Percentiles rank a stretch among this genome's conserved stretches.
These are phyloP conservation scores for Aphaenogaster floridana DNA, from an alignment of 1,140 invertebrate genomes.

Conservation along the genomic window DNA sequence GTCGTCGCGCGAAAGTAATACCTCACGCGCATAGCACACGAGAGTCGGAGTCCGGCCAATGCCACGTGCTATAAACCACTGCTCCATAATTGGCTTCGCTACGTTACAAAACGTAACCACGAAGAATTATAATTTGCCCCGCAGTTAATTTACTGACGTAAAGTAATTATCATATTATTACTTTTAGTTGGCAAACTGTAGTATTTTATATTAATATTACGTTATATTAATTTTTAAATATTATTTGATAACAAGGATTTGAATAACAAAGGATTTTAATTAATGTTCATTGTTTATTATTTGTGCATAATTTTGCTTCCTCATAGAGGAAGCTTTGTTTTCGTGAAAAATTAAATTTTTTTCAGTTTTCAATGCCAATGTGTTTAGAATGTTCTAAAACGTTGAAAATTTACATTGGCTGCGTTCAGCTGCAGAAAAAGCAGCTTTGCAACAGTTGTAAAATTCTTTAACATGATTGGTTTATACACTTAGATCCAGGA, in stretches of 20 bases:
- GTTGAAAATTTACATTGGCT: too few relatives aligned
- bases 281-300: background rate
- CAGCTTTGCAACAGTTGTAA: too few relatives aligned
- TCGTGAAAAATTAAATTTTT: too few relatives aligned
- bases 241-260: background rate
- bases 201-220: background rate
- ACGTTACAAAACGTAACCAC: background rate
- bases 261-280: constrained; percentile 7
- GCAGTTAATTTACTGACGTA: background rate
- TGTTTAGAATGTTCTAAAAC: too few relatives aligned
- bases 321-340: too few relatives aligned
- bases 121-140: background rate
- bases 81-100: background rate
- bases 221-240: background rate
- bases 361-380: too few relatives aligned
- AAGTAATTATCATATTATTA: constrained; percentile 13
- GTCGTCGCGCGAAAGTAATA: constrained; percentile 29
- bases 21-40: background rate
- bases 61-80: background rate
- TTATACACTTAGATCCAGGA: too few relatives aligned
- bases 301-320: background rate
- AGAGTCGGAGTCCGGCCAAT: background rate
- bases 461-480: too few relatives aligned
- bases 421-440: too few relatives aligned
- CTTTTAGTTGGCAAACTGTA: background rate